Evolutionary conservation across 2,113 vertebrate genomes (phyloP).

Genomic region (Onychostoma macrolepis): DNA sequence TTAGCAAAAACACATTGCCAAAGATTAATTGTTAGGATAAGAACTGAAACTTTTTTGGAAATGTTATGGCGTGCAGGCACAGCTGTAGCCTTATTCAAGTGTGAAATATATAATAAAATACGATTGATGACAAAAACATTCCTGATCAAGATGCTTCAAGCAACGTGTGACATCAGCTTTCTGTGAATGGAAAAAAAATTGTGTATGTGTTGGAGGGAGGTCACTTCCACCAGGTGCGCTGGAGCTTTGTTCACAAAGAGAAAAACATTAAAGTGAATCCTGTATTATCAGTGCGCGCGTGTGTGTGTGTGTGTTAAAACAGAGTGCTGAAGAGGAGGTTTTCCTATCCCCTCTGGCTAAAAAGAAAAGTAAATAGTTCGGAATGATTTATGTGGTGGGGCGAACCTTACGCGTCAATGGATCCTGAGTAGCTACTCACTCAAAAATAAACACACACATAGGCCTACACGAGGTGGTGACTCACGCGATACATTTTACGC

Average conservation of each 20-base stretch:
- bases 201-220: conserved; percentile 42
- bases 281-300: conserved; percentile 22
- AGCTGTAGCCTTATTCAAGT: not conserved
- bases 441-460: conserved; percentile 41
- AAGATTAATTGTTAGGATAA: not conserved
- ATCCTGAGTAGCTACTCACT: conserved; percentile 25
- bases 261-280: conserved; percentile 42
- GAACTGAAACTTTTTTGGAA: not conserved
- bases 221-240: conserved; percentile 57
- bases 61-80: not conserved
- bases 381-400: conserved; percentile 64
- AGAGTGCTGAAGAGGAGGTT: conserved; percentile 61
- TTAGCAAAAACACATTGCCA: not conserved
- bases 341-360: conserved; percentile 60
- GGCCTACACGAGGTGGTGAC: conserved; percentile 27
- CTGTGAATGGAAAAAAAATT: conserved; percentile 26
- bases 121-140: conserved; percentile 2
- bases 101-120: not conserved
- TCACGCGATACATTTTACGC: conserved; percentile 18
- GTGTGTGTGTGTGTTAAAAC: conserved; percentile 39
- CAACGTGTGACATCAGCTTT: conserved; percentile 32
- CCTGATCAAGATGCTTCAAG: not conserved
- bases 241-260: conserved; percentile 53
- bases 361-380: conserved; percentile 61
- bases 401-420: conserved; percentile 20